Conservation (phyloP, 2,113 vertebrate genomes). For the Ictalurus furcatus region DNA sequence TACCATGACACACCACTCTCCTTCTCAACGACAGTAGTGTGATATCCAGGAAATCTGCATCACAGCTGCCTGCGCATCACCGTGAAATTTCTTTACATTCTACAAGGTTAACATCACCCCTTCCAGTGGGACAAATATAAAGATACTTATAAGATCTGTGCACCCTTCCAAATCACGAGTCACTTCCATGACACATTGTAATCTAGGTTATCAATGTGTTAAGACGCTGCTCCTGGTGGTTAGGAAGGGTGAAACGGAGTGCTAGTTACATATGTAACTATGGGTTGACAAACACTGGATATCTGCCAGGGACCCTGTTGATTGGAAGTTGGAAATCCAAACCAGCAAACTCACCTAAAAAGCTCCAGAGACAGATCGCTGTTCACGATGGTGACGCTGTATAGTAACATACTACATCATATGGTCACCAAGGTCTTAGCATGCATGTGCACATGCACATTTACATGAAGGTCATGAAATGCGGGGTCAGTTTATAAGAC, state of each 20-base stretch:
- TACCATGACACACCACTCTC: not conserved
- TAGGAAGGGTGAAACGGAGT: not conserved
- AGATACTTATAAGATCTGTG: not conserved
- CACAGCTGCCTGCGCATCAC: not conserved
- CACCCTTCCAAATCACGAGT: not conserved
- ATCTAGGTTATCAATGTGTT: not conserved
- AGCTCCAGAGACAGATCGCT: not conserved
- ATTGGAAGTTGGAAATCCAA: not conserved
- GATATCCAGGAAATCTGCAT: not conserved
- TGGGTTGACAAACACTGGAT: not conserved
- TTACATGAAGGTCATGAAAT: not conserved
- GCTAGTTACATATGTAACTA: not conserved
- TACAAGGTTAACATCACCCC: not conserved
- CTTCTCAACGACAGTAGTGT: not conserved
- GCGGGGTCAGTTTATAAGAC: not conserved
- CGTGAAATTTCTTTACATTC: not conserved
- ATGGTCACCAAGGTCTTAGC: not conserved
- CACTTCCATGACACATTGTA: not conserved
- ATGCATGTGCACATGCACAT: not conserved
- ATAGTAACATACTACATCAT: not conserved
- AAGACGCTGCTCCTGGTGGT: not conserved
- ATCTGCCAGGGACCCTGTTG: not conserved
- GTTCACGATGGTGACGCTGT: no score
- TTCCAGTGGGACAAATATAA: not conserved
- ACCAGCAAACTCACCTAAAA: not conserved